Conservation (phyloP, 2,113 vertebrate genomes). For the Gracilinanus agilis region DNA sequence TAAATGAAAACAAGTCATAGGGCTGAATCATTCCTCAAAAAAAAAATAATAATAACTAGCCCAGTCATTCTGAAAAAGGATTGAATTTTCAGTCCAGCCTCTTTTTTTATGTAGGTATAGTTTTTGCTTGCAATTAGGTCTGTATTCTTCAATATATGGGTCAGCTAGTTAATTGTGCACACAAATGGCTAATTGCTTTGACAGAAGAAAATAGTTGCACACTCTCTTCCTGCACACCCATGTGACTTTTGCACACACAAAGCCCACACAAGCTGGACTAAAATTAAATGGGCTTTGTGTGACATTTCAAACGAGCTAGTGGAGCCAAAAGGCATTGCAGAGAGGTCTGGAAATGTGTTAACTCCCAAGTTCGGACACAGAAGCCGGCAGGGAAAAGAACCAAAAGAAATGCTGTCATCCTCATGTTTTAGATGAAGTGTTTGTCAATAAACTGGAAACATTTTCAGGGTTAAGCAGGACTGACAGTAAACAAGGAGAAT, state of each 20-base stretch:
- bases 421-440: background rate
- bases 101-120: constrained; percentile 64
- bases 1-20: constrained; percentile 52
- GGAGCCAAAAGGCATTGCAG: background rate
- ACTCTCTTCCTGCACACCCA: constrained; percentile 36
- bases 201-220: constrained; percentile 53
- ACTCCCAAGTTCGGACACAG: background rate
- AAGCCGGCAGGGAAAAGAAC: background rate
- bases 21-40: constrained; percentile 31
- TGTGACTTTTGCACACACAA: constrained; percentile 5
- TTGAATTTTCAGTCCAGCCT: constrained; percentile 63
- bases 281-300: background rate
- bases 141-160: constrained; percentile 72
- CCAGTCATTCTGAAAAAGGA: constrained; percentile 60
- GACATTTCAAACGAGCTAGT: constrained; percentile 16
- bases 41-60: background rate
- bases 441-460: constrained; percentile 24
- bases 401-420: background rate
- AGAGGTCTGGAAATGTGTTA: background rate
- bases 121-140: constrained; percentile 73
- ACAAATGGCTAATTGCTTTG: constrained; percentile 70
- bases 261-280: background rate
- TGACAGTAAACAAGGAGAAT: constrained; percentile 11
- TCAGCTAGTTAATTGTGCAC: constrained; percentile 74
- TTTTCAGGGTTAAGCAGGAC: constrained; percentile 34